Base-by-base conservation (phyloP, 1,140 invertebrate genomes). In the Andrena cerasifolii region DNA sequence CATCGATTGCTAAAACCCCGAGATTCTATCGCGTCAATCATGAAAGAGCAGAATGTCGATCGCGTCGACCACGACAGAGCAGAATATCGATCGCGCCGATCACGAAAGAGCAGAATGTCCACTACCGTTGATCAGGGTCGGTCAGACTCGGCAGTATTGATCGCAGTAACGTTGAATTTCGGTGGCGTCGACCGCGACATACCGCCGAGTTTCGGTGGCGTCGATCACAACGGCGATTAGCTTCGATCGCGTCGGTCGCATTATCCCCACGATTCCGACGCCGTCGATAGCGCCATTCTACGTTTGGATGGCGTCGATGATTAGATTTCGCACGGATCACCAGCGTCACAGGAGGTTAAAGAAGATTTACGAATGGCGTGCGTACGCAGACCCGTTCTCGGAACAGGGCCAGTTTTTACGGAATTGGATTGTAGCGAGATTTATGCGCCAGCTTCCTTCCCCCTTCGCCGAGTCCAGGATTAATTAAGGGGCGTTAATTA, bases 401-500 rank as follows among this genome's bases (percentile, higher is more conserved):
- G 16, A 26, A 45, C 58, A 47, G 14, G n/a, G 24, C 47, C 26
- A 56, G 8, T 67, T 58, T 58, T 58, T 47, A 47, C 51, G 16
- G 51, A 24, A 56, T 31, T 47, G 28, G 40, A 75, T 45, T 75
- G 51, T 76, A 58, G 63, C 63, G 43, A 76, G 63, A 76, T 76
- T 76, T 76, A 75, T 58, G 63, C 63, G 51, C 40, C 10, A 47
- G 63, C 10, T 28, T 68, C 18, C 21, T 3, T 8, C 14, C 33
- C 24, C 36, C 26, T 4, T 3, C 14, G 10, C 28, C 51, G 73
- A 43, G 47, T 40, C 45, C 59, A 43, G 73, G 63, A 76, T 76
- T 76, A 76, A 76, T 76, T 76, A 76, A 76, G 40, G 63, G 53
- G 28, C 63, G 51, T 76, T 76, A 76, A 76, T 76, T 76, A 76